These are phyloP conservation scores for Drosophila picticornis DNA, from an alignment of 2,888 invertebrate species.

Conservation along the genomic window DNA sequence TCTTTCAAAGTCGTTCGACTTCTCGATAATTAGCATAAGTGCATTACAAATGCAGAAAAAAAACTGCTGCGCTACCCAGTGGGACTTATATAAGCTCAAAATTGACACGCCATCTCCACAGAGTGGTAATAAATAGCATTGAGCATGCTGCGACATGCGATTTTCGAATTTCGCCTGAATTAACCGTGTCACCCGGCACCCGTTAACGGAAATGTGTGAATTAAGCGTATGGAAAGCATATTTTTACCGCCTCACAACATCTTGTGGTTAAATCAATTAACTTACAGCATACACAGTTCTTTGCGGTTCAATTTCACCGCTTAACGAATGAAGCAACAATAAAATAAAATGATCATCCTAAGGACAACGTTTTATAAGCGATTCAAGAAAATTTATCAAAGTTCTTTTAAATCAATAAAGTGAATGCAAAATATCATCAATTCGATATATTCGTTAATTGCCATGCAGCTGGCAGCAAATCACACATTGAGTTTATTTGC, in stretches of 20 bases:
- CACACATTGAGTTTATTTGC: not conserved
- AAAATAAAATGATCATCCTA: constrained; percentile 30
- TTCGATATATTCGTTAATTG: constrained; percentile 16
- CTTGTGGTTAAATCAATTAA: constrained; percentile 48
- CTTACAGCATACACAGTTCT: constrained; percentile 31
- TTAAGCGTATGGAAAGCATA: constrained; percentile 44
- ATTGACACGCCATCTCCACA: constrained; percentile 29
- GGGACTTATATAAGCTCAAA: constrained; percentile 26
- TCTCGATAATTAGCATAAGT: constrained; percentile 53
- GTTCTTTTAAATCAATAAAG: constrained; percentile 28
- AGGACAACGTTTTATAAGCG: constrained; percentile 60
- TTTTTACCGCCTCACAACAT: constrained; percentile 55
- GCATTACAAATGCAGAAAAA: constrained; percentile 34
- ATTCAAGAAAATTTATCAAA: constrained; percentile 54
- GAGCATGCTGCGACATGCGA: constrained; percentile 52
- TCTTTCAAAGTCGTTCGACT: constrained; percentile 16
- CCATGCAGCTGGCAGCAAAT: not conserved
- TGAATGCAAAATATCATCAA: constrained; percentile 4
- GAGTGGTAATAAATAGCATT: constrained; percentile 24
- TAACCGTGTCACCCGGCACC: constrained; percentile 47
- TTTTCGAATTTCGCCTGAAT: constrained; percentile 59
- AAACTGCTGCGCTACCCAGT: not conserved
- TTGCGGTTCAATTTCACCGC: constrained; percentile 57
- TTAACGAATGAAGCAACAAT: not conserved
- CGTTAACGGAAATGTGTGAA: constrained; percentile 75